A percentile compares a stretch with the other conserved stretches of the same genome.
Conservation (phyloP, 2,888 invertebrate species). For the Ochropleura leucogaster region DNA sequence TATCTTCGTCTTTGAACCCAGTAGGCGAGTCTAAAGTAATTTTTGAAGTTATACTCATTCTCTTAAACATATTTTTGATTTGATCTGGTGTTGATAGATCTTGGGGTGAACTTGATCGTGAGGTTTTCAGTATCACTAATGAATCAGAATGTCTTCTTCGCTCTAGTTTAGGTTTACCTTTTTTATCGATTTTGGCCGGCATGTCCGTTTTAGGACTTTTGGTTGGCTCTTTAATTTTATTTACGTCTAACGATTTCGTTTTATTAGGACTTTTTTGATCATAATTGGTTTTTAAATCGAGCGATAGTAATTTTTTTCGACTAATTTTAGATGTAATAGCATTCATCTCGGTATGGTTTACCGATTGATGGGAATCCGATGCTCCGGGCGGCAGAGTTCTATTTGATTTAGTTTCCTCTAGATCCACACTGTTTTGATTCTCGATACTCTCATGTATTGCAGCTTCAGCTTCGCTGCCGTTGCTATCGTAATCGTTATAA, state of each 20-base stretch:
- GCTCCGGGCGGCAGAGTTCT: slow-evolving; percentile 52
- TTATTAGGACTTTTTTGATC: slow-evolving; percentile 64
- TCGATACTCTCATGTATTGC: slow-evolving; percentile 87
- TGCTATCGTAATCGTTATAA: slow-evolving; percentile 90
- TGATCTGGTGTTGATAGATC: slow-evolving; percentile 72
- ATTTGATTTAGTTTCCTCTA: slow-evolving; percentile 50
- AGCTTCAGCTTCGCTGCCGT: slow-evolving; percentile 88
- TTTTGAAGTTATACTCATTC: slow-evolving; percentile 73
- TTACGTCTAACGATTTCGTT: slow-evolving; percentile 64
- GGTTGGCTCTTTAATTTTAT: slow-evolving; percentile 45
- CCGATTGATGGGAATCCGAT: slow-evolving; percentile 44
- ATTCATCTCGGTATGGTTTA: slow-evolving; percentile 34
- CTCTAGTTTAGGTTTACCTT: slow-evolving; percentile 35
- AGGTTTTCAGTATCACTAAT: slow-evolving; percentile 67
- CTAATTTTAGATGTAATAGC: slow-evolving; percentile 54
- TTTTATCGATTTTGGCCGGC: slow-evolving; percentile 33
- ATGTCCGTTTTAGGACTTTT: slow-evolving; percentile 40
- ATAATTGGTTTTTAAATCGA: slow-evolving; percentile 79
- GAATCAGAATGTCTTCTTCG: slow-evolving; percentile 80
- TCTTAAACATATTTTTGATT: slow-evolving; percentile 76
- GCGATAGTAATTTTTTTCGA: slow-evolving; percentile 78
- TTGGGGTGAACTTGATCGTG: slow-evolving; percentile 58
- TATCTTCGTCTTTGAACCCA: slow-evolving; percentile 50
- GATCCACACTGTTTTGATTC: slow-evolving; percentile 73
- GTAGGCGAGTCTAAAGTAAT: slow-evolving; percentile 49